Percentiles rank a stretch among this genome's conserved stretches.
These are phyloP conservation scores for Coptodon bakossiorum DNA, from an alignment of 2,113 vertebrate species.

Conservation along the genomic window DNA sequence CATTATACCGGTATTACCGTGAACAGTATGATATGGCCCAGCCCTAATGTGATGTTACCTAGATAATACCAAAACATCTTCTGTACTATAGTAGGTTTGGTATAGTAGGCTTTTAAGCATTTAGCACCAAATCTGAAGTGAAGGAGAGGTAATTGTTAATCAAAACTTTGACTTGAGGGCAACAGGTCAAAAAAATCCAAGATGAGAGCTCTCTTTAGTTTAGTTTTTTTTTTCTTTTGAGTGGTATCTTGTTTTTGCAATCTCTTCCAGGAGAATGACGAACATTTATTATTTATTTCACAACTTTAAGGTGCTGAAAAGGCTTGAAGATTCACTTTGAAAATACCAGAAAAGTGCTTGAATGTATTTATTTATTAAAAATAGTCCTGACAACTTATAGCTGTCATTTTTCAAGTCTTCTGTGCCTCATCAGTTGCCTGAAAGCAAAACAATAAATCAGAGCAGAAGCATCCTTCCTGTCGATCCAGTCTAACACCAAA, in stretches of 20 bases:
- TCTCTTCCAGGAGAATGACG: background rate
- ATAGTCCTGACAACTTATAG: background rate
- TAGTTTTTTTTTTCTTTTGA: background rate
- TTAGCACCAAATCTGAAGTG: background rate
- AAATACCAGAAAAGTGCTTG: background rate
- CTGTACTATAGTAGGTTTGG: background rate
- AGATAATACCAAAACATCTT: background rate
- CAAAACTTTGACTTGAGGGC: background rate
- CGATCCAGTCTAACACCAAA: background rate
- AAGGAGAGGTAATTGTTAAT: background rate
- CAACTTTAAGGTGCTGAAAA: background rate
- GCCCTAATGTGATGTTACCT: background rate
- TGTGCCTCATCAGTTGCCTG: background rate
- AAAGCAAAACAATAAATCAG: background rate
- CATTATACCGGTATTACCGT: background rate
- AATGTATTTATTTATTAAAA: background rate
- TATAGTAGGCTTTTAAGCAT: background rate
- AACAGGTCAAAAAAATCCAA: background rate
- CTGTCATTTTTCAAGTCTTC: background rate
- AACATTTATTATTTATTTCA: background rate
- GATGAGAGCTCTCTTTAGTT: background rate
- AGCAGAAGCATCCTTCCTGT: background rate
- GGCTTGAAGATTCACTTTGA: background rate
- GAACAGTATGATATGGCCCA: background rate
- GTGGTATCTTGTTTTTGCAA: background rate